Base-by-base conservation (phyloP, 2,797 vertebrate species). In the Lophotriccus pileatus region DNA sequence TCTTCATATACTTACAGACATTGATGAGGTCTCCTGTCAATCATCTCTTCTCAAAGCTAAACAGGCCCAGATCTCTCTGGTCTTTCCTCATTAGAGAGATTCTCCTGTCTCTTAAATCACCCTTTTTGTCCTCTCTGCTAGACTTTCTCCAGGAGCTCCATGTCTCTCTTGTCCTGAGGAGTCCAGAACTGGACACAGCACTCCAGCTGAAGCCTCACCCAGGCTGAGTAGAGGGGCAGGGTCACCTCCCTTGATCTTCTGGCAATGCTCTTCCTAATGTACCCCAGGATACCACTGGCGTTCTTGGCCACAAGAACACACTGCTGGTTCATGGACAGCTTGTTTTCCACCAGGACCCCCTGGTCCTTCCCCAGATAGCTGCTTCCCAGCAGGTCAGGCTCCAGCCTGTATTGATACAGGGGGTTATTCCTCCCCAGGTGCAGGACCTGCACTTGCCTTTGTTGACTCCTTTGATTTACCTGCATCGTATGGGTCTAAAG, bases 221-320 rank as follows among this genome's bases (percentile, higher is more conserved):
- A 23, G 32, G 32, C 43, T 34, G 16, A 28, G 8, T 7, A 46
- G 30, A 20, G 14, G 21, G 23, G 4, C 11, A 56, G 32, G 15
- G 36, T 60, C 41, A 20, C 2, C 3, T 82, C 2, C 23, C 16
- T 8, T 0, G 1, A 14, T 5, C 14, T 47, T 32, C 53, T 62
- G 47, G 1, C 18, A 32, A 1, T 36, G 41, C 17, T 7, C 8
- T n/a, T 43, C 47, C 32, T 6, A 24, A 22, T 28, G 19, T 2
- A 14, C 5, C 12, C 5, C 21, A 32, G 46, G 10, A 8, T 14
- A 1, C 7, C 27, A n/a, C 0, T 32, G 22, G 5, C 8, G 2
- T 36, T 7, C 41, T 3, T 62, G 69, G 18, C 41, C 47, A 28
- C 34, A 23, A 55, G 55, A 15, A 21, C 27, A 28, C 5, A 0